Percentiles rank a stretch among this genome's conserved stretches.
Evolutionary conservation across 2,797 vertebrate genomes (phyloP).

Genomic region (Anguilla megastoma): DNA sequence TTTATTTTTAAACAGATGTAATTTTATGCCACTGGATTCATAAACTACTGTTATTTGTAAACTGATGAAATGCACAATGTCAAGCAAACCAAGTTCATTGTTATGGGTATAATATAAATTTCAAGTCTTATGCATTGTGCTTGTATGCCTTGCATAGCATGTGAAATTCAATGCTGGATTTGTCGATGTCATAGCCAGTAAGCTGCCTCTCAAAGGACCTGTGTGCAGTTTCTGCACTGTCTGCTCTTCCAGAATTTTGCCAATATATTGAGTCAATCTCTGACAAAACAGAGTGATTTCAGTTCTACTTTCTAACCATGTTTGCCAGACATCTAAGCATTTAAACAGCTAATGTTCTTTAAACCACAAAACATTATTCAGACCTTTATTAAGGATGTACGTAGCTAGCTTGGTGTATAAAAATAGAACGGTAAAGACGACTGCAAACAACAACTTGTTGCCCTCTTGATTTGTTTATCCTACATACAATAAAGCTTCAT

Average conservation of each 20-base stretch:
- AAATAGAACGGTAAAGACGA: not conserved
- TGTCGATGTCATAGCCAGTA: not conserved
- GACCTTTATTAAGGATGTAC: not conserved
- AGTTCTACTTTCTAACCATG: not conserved
- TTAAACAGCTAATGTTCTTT: not conserved
- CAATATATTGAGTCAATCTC: not conserved
- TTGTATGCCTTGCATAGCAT: not conserved
- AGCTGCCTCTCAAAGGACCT: not conserved
- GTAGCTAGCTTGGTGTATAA: not conserved
- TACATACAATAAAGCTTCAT: not conserved
- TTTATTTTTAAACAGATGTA: not conserved
- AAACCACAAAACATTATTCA: not conserved
- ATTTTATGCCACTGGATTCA: not conserved
- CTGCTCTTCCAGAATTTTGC: not conserved
- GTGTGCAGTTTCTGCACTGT: not conserved
- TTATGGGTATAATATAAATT: not conserved
- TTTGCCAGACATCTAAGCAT: not conserved
- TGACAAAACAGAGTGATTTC: not conserved
- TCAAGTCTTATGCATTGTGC: not conserved
- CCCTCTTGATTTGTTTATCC: not conserved
- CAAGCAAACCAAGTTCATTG: not conserved
- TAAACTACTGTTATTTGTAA: not conserved
- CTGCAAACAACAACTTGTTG: not conserved
- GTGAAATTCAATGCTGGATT: slow-evolving; percentile 1
- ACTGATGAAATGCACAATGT: not conserved